Conservation (phyloP, 2,113 vertebrate species). For the Rissa tridactyla region DNA sequence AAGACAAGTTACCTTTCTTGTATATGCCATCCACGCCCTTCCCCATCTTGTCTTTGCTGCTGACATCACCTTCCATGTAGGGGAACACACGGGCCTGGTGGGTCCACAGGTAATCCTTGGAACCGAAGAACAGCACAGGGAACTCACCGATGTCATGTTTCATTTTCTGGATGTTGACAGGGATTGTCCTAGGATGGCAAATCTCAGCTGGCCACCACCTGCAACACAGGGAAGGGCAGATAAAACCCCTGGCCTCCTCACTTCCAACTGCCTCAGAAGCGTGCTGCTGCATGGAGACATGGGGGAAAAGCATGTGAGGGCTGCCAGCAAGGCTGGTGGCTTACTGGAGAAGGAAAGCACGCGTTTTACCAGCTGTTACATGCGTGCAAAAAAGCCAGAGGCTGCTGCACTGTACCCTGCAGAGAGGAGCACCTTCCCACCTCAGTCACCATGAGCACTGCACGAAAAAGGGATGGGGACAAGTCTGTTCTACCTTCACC, state of each 20-base stretch:
- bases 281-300: not conserved
- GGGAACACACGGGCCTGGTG: constrained; percentile 97
- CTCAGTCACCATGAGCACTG: not conserved
- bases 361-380: not conserved
- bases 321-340: not conserved
- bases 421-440: constrained; percentile 8
- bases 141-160: constrained; percentile 95
- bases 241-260: not conserved
- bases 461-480: not conserved
- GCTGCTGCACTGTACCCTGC: not conserved
- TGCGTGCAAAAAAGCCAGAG: not conserved
- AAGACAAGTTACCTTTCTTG: constrained; percentile 86
- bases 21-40: constrained; percentile 95
- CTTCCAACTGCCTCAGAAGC: not conserved
- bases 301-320: not conserved
- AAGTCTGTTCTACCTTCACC: constrained; percentile 47
- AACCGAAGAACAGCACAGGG: constrained; percentile 97
- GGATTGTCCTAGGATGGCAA: constrained; percentile 92
- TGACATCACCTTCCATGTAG: constrained; percentile 98
- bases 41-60: constrained; percentile 97
- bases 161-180: constrained; percentile 96
- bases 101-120: constrained; percentile 98
- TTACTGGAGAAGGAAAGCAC: not conserved
- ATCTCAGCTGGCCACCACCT: constrained; percentile 99
- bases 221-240: not conserved